These are phyloP conservation scores for Dascillus cervinus DNA, from an alignment of 2,888 invertebrate species.

Conservation along the genomic window DNA sequence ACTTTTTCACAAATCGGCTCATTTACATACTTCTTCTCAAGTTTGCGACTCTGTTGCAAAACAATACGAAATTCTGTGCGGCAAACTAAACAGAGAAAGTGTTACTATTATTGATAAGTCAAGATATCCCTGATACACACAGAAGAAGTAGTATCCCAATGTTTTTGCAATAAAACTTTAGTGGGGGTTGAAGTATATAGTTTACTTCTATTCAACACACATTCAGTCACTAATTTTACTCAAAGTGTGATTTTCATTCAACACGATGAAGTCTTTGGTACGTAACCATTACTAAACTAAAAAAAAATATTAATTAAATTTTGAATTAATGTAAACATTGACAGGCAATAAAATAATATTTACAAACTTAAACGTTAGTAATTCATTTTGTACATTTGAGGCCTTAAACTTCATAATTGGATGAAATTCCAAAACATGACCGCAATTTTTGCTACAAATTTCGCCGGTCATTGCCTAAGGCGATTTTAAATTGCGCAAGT, in stretches of 20 bases:
- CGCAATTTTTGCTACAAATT: background rate
- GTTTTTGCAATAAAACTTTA: constrained; percentile 9
- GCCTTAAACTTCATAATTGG: background rate
- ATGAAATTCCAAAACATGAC: background rate
- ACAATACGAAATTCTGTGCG: constrained; percentile 9
- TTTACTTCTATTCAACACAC: constrained; percentile 16
- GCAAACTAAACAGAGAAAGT: constrained; percentile 14
- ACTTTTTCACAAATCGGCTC: too few species aligned
- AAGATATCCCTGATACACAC: constrained; percentile 15
- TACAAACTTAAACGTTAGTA: too few species aligned
- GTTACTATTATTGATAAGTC: constrained; percentile 13
- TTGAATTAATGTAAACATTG: too few species aligned
- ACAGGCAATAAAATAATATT: too few species aligned
- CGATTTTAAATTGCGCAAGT: constrained; percentile 3
- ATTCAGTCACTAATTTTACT: constrained; percentile 19
- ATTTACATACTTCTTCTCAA: too few species aligned
- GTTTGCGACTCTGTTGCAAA: too few species aligned
- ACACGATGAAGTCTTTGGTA: constrained; percentile 20
- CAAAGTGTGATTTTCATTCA: constrained; percentile 15
- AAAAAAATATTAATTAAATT: too few species aligned
- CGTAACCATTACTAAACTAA: too few species aligned
- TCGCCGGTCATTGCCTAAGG: constrained; percentile 4
- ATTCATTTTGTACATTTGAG: constrained; percentile 1
- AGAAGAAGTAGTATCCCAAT: background rate
- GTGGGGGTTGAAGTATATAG: constrained; percentile 25